Evolutionary conservation across 2,797 vertebrate genomes (phyloP), one percentile per base, ranked within the genome.

Genomic region (Champsocephalus gunnari): DNA sequence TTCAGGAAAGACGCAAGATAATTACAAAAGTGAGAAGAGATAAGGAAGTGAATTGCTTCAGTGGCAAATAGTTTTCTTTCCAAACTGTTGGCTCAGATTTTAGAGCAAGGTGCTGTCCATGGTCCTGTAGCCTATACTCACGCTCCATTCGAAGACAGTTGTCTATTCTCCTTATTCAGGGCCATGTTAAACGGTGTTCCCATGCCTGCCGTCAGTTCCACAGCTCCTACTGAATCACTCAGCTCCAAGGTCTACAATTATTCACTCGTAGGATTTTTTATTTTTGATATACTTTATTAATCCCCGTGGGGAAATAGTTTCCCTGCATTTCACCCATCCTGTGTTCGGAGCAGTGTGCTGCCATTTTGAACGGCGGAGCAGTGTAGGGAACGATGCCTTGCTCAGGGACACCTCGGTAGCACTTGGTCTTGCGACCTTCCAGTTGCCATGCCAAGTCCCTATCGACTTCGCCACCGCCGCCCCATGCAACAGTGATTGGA

Each of bases 121-220:
- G 87, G 89, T 90, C 65, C 88, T 91, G 88, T 91, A 91, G 76
- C 47, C 53, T 73, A 65, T 58, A 21, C 44, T 13, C 38, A 16
- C 54, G 32, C 73, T 72, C 60, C 6, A 60, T 66, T 72, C 49
- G 63, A 38, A 60, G 56, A 17, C 51, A 63, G 61, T 55, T 69
- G 61, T 60, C 60, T 63, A 28, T 64, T 71, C 61, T 69, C 41
- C 60, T 62, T 74, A 72, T 64, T 77, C 76, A 54, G 5, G 11
- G 58, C 48, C 61, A 75, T 73, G 69, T 87, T 85, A 66, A 79
- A 85, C 76, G 45, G 38, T 74, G 65, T 79, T 83, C 71, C 70
- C 59, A 47, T 78, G 78, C 73, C 66, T 66, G 32, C 91, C 57
- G 76, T 90, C 77, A 57, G 44, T 83, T 89, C 81, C 73, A 68